Conservation (phyloP, 2,797 vertebrate species). For the Thaleichthys pacificus region DNA sequence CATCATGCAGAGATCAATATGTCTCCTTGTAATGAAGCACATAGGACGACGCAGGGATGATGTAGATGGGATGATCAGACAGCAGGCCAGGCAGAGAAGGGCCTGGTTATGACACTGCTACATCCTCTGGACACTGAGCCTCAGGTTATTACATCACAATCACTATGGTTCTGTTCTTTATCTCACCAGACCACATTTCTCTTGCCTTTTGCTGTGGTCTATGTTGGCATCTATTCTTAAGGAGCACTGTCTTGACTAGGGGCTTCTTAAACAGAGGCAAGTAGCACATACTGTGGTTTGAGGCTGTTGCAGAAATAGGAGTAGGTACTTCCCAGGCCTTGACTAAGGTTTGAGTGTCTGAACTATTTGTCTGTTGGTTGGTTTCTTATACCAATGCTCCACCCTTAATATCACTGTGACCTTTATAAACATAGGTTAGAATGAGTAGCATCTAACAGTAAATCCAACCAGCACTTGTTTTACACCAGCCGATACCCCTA, state of each 20-base stretch:
- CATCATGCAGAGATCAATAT: constrained; percentile 16
- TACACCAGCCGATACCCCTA: not conserved
- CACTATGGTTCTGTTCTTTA: constrained; percentile 30
- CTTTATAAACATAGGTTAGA: not conserved
- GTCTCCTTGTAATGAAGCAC: constrained; percentile 8
- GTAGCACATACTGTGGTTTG: not conserved
- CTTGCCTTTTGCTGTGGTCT: not conserved
- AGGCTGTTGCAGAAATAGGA: too few relatives aligned
- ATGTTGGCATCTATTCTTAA: not conserved
- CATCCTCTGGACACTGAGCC: constrained; percentile 14
- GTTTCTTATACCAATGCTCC: not conserved
- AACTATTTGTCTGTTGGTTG: not conserved
- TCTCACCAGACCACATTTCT: constrained; percentile 5
- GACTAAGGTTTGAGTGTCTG: too few relatives aligned
- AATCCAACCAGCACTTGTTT: not conserved
- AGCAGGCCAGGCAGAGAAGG: not conserved
- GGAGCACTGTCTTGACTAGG: not conserved
- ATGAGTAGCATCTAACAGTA: too few relatives aligned
- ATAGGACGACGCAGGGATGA: constrained; percentile 10
- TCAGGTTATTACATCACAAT: constrained; percentile 44
- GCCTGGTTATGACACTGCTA: constrained; percentile 24
- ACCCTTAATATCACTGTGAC: not conserved
- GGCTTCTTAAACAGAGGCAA: not conserved
- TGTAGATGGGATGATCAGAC: constrained; percentile 28
- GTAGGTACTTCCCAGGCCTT: not conserved